phyloP scores from a whole-genome alignment of 2,888 invertebrate genomes.

The Oscheius myriophilus region DNA sequence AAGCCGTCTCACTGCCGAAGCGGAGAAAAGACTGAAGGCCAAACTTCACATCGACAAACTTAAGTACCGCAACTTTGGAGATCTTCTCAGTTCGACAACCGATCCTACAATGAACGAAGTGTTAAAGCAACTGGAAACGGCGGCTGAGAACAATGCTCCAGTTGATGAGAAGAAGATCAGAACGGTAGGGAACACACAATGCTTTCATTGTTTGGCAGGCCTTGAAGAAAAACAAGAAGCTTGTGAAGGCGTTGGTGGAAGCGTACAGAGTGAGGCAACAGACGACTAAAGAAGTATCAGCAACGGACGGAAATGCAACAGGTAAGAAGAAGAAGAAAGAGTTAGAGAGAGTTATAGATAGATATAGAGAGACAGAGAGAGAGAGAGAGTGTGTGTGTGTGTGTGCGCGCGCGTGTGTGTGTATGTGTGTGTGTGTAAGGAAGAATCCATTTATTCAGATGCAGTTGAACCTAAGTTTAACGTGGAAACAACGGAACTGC shows the following conservation, averaged over 20 bases:
- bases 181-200: constrained; percentile 13
- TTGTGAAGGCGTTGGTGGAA: constrained; percentile 44
- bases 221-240: constrained; percentile 41
- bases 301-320: not conserved
- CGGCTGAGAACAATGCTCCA: constrained; percentile 36
- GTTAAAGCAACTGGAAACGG: constrained; percentile 37
- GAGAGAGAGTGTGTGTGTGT: too few species aligned
- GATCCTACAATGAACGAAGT: constrained; percentile 32
- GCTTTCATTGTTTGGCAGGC: constrained; percentile 13
- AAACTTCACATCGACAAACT: constrained; percentile 16
- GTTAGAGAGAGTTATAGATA: too few species aligned
- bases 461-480: not conserved
- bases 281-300: not conserved
- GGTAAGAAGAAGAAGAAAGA: too few species aligned
- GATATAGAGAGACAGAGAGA: too few species aligned
- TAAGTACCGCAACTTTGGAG: constrained; percentile 17
- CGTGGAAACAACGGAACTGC: not conserved
- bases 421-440: too few species aligned
- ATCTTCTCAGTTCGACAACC: not conserved
- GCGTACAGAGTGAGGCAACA: constrained; percentile 36
- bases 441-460: too few species aligned
- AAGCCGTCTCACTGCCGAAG: constrained; percentile 8
- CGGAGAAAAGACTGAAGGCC: constrained; percentile 18
- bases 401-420: too few species aligned
- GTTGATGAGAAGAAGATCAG: constrained; percentile 44